Conservation (phyloP, 2,797 vertebrate species). For the Eupleurogrammus muticus region DNA sequence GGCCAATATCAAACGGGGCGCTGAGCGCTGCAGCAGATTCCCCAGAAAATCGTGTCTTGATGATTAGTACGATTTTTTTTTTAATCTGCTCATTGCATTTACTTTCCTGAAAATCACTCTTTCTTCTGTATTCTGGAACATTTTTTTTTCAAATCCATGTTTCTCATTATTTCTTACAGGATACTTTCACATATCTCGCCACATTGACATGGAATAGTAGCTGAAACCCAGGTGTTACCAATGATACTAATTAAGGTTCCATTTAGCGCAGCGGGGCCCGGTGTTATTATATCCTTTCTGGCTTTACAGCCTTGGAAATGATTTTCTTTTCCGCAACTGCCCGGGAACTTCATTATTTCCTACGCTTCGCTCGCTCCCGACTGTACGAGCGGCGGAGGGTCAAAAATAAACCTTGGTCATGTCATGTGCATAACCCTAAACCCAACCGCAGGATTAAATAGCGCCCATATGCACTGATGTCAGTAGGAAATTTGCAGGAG, state of each 20-base stretch:
- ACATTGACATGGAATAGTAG: too few relatives aligned
- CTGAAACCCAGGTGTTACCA: too few relatives aligned
- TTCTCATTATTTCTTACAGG: too few relatives aligned
- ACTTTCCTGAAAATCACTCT: slow-evolving; percentile 23
- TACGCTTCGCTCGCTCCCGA: slow-evolving; percentile 57
- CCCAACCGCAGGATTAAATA: slow-evolving; percentile 78
- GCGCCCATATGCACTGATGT: slow-evolving; percentile 75
- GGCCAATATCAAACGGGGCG: slow-evolving; percentile 50
- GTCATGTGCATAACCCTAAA: slow-evolving; percentile 77
- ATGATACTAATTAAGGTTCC: too few relatives aligned
- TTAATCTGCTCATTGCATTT: slow-evolving; percentile 52
- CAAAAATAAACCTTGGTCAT: slow-evolving; percentile 77
- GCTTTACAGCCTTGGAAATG: slow-evolving; percentile 56
- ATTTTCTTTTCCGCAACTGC: slow-evolving; percentile 65
- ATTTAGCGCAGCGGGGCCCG: too few relatives aligned
- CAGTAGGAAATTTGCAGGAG: slow-evolving; percentile 74
- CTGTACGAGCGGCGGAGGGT: slow-evolving; percentile 61
- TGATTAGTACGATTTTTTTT: slow-evolving; percentile 27
- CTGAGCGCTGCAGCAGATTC: slow-evolving; percentile 49
- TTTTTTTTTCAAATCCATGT: too few relatives aligned
- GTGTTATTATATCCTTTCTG: slow-evolving; percentile 39
- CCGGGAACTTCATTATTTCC: slow-evolving; percentile 72
- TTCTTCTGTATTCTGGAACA: slow-evolving; percentile 34
- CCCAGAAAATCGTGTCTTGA: slow-evolving; percentile 16
- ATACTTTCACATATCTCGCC: too few relatives aligned